Base-by-base conservation (phyloP, 2,113 vertebrate species). In the Thryonomys swinderianus region DNA sequence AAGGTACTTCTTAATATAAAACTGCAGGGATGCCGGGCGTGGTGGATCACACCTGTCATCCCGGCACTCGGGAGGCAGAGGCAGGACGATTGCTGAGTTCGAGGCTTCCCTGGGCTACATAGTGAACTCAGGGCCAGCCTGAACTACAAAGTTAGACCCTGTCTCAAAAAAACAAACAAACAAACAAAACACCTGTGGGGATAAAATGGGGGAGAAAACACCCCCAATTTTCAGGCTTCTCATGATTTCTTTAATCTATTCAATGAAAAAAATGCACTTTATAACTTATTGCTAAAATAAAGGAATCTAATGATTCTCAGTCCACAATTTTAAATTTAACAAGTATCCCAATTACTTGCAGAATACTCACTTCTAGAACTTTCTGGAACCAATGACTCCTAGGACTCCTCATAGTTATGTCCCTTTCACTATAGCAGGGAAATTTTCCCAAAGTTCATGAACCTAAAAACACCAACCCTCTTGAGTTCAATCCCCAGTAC, bases 251-350 rank as follows among this genome's bases (percentile, higher is more conserved):
- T 95, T 84, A 88, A 92, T 92, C 88, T 96, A 93, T 71, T 90
- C 59, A 91, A 82, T 88, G 92, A 76, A 94, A 97, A 45, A 97
- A 90, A 94, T 91, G 96, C 96, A 82, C 79, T 67, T 97, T 96
- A 96, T 45, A 96, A 23, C 94, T 96, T 97, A 96, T 94, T 95
- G 79, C 86, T 94, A 32, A 95, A 97, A 69, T 94, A 5, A 89
- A 81, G 83, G 78, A 95, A 81, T 30, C 53, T 95, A 34, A 87
- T 85, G n/a, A 85, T 82, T 95, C 51, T 92, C 53, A 57, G 57
- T 82, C 83, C 32, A 94, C 20, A 80, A 45, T 85, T 90, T 92
- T 85, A 85, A 82, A 57, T 87, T 66, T 90, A 93, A 88, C 51
- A 95, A 95, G 16, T 76, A 73, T 89, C 48, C 94, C 74, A 66